phyloP scores from a whole-genome alignment of 2,888 invertebrate genomes.

The Mesodorylaimus sp. region DNA sequence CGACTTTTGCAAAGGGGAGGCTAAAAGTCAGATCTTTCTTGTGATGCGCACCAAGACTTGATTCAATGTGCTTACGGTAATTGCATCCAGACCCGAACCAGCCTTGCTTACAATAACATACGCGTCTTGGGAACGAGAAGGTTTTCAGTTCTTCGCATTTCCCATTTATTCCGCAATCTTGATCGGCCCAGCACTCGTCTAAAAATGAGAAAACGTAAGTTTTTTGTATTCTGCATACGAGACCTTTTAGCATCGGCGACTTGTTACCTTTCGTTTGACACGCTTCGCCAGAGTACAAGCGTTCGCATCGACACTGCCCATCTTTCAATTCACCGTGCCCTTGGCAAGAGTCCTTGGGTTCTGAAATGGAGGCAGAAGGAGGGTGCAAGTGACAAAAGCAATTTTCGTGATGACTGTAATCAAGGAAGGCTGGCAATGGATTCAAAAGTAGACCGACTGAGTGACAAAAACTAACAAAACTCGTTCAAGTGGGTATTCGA shows the following conservation, averaged over 20 bases:
- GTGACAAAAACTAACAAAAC: too few species aligned
- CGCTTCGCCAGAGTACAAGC: conserved; percentile 52
- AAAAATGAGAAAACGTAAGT: conserved; percentile 8
- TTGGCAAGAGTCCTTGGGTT: conserved; percentile 61
- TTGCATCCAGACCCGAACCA: conserved; percentile 68
- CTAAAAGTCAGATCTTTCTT: conserved; percentile 1
- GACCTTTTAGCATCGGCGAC: neutral
- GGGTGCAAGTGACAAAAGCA: too few species aligned
- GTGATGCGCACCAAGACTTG: neutral
- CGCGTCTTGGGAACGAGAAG: conserved; percentile 56
- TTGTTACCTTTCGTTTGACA: conserved; percentile 50
- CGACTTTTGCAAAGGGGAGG: conserved; percentile 14
- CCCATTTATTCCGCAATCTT: conserved; percentile 59
- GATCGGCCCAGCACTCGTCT: conserved; percentile 65
- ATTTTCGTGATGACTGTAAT: neutral
- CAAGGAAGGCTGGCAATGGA: neutral
- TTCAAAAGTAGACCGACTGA: neutral
- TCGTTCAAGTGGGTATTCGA: too few species aligned
- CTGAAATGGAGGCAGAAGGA: conserved; percentile 13
- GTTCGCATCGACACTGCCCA: conserved; percentile 30
- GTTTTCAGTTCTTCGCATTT: conserved; percentile 61
- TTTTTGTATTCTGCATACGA: too few species aligned
- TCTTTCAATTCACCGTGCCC: conserved; percentile 46
- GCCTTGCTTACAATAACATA: conserved; percentile 75
- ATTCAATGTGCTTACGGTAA: conserved; percentile 43